Evolutionary conservation across 2,888 invertebrate genomes (phyloP), one percentile per base, ranked within the genome.

Genomic region (Stratiomys singularior): DNA sequence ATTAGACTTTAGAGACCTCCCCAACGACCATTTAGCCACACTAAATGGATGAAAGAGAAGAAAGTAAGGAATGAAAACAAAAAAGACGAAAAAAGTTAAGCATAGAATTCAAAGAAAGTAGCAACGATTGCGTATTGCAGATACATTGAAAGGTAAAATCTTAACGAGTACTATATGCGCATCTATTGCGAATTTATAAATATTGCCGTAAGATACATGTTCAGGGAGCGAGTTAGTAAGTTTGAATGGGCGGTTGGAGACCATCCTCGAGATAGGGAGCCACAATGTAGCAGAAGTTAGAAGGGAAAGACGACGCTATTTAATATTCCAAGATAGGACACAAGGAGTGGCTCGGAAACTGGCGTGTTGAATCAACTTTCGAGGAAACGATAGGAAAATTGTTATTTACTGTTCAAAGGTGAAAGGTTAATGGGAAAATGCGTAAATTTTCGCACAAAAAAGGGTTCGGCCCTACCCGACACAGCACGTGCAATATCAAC

Each of bases 341-440:
- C 11, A n/a, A 60, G 58, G 58, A 60, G 58, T 21, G 58, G 58
- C 25, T 52, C 4, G 18, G 15, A n/a, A 18, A 18, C 15, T 52
- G 15, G 7, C 15, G 15, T 60, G 58, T 18, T 60, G 25, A 13
- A 25, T 60, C 25, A 60, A 60, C n/a, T 60, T 60, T 60, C 25
- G 21, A 9, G 18, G 25, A 25, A 23, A 60, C 13, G 58, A 25
- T 23, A 60, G 23, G 23, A 25, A 18, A 18, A 18, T 9, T 21
- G 25, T 60, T 60, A 60, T 60, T 60, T 60, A 60, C 58, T 25
- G 58, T 13, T 60, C 58, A 60, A 60, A 60, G 58, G 58, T 60
- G 58, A 60, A 60, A 60, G 58, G 58, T 60, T 5, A 60, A 21
- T 18, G 25, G 13, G 58, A 23, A 60, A 60, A 9, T 60, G 58